A percentile compares a stretch with the other conserved stretches of the same genome.
Evolutionary conservation across 2,113 vertebrate genomes (phyloP).

Genomic region (Carlito syrichta): DNA sequence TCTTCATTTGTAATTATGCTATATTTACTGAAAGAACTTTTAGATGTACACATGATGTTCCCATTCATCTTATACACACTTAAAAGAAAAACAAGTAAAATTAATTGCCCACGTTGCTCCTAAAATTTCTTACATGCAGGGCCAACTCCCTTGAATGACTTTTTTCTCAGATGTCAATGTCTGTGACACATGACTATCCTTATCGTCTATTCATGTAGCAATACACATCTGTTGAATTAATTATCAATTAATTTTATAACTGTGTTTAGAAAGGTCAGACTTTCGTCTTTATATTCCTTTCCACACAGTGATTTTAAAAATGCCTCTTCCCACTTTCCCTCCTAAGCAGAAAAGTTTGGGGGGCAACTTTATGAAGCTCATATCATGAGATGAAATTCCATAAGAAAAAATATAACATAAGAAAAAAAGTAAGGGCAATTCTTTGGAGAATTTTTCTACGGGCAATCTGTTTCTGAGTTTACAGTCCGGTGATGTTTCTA

Average conservation of each 20-base stretch:
- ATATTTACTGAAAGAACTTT: neutral
- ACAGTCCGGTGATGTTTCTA: conserved; percentile 32
- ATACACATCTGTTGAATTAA: neutral
- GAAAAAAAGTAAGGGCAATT: neutral
- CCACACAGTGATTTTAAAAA: neutral
- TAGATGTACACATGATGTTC: neutral
- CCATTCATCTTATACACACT: neutral
- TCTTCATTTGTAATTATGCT: neutral
- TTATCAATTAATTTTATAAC: neutral
- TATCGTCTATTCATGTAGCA: neutral
- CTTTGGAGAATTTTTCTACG: neutral
- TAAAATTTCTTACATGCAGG: neutral
- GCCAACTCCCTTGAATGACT: neutral
- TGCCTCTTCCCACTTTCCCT: no score
- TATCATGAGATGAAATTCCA: neutral
- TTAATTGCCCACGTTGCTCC: neutral
- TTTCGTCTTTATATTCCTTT: neutral
- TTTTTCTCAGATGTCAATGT: neutral
- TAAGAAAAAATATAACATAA: neutral
- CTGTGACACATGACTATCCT: neutral
- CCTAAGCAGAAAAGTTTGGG: neutral
- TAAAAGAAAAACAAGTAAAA: neutral
- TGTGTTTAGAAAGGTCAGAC: neutral
- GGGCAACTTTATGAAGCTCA: neutral
- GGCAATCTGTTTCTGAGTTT: conserved; percentile 9